phyloP scores from a whole-genome alignment of 2,797 vertebrate genomes.

The Hylomyscus alleni region DNA sequence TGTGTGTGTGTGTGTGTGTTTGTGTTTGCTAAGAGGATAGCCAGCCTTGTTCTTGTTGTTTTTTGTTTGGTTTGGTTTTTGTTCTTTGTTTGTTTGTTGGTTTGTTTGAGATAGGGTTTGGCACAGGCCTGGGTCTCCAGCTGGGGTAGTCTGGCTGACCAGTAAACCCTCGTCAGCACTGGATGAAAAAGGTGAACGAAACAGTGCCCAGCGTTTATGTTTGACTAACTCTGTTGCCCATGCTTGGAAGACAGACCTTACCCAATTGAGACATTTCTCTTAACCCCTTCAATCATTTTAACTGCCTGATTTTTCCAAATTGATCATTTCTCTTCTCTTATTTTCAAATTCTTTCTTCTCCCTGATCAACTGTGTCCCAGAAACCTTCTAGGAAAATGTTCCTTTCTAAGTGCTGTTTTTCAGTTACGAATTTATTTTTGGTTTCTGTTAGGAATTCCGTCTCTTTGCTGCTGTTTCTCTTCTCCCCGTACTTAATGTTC shows the following conservation, averaged over 20 bases:
- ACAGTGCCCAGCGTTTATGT: too few species aligned
- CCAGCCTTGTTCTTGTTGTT: not conserved
- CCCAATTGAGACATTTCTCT: not conserved
- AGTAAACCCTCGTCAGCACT: too few species aligned
- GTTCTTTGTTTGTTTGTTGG: not conserved
- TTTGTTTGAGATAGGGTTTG: not conserved
- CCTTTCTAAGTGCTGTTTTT: not conserved
- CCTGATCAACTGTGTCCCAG: not conserved
- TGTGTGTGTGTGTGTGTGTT: not conserved
- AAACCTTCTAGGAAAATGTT: not conserved
- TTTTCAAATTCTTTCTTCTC: constrained; percentile 17
- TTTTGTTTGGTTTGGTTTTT: not conserved
- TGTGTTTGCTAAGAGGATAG: not conserved
- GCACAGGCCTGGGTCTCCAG: not conserved
- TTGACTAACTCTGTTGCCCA: not conserved
- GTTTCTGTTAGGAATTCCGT: not conserved
- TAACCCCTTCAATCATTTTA: not conserved
- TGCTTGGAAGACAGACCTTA: too few species aligned
- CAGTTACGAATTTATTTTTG: not conserved
- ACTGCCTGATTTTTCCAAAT: not conserved
- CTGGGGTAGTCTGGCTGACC: not conserved
- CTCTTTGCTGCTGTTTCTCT: not conserved
- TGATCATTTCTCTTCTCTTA: not conserved
- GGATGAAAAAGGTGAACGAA: not conserved
- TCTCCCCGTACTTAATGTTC: not conserved